Conservation (phyloP, 2,888 invertebrate genomes). For the Hanleya hanleyi region DNA sequence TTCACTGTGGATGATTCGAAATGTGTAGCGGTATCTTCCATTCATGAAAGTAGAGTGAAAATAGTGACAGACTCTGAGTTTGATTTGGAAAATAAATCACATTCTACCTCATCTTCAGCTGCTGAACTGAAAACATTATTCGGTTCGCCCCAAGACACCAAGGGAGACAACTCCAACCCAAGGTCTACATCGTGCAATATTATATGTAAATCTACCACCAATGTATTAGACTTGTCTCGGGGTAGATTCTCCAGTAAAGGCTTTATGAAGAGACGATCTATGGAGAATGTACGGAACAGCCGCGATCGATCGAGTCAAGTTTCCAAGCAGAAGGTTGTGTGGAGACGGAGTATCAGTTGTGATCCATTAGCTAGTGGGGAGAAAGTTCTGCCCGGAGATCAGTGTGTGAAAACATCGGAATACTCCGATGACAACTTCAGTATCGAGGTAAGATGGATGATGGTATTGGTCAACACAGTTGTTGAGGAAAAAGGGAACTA, state of each 20-base stretch:
- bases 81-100: not conserved
- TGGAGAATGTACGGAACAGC: not conserved
- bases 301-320: not conserved
- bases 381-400: slow-evolving; percentile 1
- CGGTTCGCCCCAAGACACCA: not conserved
- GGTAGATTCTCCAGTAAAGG: not conserved
- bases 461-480: too few species aligned
- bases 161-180: not conserved
- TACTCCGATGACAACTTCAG: slow-evolving; percentile 12
- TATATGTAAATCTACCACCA: not conserved
- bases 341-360: slow-evolving; percentile 54
- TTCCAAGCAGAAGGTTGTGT: not conserved
- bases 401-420: not conserved
- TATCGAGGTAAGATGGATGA: not conserved
- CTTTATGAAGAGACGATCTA: not conserved
- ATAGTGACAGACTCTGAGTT: not conserved
- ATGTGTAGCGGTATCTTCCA: not conserved
- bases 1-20: not conserved
- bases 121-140: not conserved
- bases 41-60: not conserved
- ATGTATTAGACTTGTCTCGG: not conserved
- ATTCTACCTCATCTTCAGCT: not conserved
- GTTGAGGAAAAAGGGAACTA: too few species aligned
- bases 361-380: slow-evolving; percentile 44
- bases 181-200: not conserved